Percentiles rank a stretch among this genome's conserved stretches.
phyloP scores from a whole-genome alignment of 2,888 invertebrate genomes.

The Zele albiditarsus region DNA sequence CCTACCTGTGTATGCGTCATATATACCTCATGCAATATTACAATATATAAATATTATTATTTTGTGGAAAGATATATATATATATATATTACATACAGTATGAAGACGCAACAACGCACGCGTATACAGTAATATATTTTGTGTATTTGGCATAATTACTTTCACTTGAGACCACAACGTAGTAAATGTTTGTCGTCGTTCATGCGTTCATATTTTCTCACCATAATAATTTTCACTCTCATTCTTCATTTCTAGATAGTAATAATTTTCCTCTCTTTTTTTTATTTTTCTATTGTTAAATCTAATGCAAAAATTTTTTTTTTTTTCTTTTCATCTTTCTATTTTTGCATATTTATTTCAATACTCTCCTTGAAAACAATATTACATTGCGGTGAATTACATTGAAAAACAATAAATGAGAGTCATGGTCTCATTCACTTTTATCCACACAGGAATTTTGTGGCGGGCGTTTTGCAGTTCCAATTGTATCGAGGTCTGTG shows the following conservation, averaged over 20 bases:
- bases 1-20: conserved; percentile 18
- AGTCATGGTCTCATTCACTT: conserved; percentile 33
- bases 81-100: neutral
- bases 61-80: conserved; percentile 4
- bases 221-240: conserved; percentile 11
- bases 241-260: neutral
- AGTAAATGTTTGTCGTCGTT: conserved; percentile 43
- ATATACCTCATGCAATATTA: conserved; percentile 8
- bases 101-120: conserved; percentile 11
- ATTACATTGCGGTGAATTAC: conserved; percentile 26
- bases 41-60: conserved; percentile 22
- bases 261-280: neutral
- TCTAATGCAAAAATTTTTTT: conserved; percentile 5
- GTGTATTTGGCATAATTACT: conserved; percentile 46
- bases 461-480: conserved; percentile 93
- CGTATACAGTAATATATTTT: conserved; percentile 1
- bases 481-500: conserved; percentile 92
- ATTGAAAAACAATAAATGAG: conserved; percentile 16
- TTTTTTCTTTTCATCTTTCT: conserved; percentile 8
- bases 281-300: neutral
- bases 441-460: conserved; percentile 86
- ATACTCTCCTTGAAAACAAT: conserved; percentile 31
- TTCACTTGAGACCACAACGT: conserved; percentile 48
- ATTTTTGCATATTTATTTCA: conserved; percentile 22
- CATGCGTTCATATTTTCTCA: conserved; percentile 18